These are phyloP conservation scores for Eulemur albifrons DNA, from an alignment of 2,797 vertebrate genomes.

Conservation along the genomic window DNA sequence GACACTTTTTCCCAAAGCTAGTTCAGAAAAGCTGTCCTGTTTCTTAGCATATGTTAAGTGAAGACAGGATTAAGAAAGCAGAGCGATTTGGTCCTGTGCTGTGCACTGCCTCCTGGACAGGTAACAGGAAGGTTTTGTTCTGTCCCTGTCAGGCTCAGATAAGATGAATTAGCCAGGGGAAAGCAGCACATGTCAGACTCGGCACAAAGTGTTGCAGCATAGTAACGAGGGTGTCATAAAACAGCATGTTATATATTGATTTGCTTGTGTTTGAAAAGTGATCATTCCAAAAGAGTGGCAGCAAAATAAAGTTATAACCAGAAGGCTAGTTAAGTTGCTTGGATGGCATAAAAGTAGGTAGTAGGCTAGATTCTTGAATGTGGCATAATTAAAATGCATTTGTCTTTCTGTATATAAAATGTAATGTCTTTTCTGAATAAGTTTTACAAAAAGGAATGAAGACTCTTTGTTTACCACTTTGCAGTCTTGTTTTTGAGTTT, in stretches of 20 bases:
- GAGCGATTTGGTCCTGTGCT: background rate
- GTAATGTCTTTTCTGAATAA: background rate
- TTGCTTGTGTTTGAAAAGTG: background rate
- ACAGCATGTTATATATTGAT: background rate
- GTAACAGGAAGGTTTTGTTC: background rate
- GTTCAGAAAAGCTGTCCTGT: background rate
- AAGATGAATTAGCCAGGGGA: background rate
- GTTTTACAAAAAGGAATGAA: background rate
- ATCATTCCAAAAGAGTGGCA: background rate
- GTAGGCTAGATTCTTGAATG: background rate
- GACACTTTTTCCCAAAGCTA: background rate
- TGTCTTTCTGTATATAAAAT: background rate
- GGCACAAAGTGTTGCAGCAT: accelerated
- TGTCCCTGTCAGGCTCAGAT: background rate
- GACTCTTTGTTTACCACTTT: background rate
- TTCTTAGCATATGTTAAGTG: background rate
- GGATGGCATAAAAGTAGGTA: background rate
- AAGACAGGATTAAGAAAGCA: background rate
- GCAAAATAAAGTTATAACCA: background rate
- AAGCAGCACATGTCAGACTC: background rate
- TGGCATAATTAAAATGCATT: background rate
- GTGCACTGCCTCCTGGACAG: background rate
- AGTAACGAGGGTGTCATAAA: background rate
- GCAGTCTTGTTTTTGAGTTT: background rate
- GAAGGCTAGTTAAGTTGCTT: background rate